Percentiles rank a stretch among this genome's conserved stretches.
These are phyloP conservation scores for Cantharis nigra DNA, from an alignment of 2,888 invertebrate genomes.

Conservation along the genomic window DNA sequence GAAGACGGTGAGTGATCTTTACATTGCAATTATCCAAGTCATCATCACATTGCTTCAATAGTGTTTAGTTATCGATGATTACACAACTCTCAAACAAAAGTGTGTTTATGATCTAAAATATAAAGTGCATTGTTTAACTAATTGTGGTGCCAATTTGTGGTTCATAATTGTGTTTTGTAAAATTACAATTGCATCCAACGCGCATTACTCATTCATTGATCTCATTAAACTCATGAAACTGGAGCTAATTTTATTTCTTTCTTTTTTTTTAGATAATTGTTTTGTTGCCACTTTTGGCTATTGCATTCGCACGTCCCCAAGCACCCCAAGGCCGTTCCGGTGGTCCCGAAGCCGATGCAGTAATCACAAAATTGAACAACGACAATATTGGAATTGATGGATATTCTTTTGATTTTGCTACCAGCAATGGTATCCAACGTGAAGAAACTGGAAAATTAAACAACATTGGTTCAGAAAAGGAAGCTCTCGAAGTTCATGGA, in stretches of 20 bases:
- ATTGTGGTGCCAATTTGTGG: not conserved
- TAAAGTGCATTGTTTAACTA: not conserved
- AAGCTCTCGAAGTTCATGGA: conserved; percentile 56
- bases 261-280: conserved; percentile 16
- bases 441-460: conserved; percentile 50
- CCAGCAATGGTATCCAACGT: conserved; percentile 52
- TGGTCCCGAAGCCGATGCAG: conserved; percentile 56
- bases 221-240: not conserved
- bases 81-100: not conserved
- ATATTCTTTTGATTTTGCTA: conserved; percentile 62
- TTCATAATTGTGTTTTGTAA: not conserved
- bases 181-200: not conserved
- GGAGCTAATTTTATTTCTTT: not conserved
- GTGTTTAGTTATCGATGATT: not conserved
- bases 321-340: conserved; percentile 1
- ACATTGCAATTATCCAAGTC: not conserved
- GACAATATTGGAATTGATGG: conserved; percentile 63
- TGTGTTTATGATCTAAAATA: not conserved
- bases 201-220: not conserved
- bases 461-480: conserved; percentile 55
- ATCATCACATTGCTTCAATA: conserved; percentile 1
- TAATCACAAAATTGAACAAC: conserved; percentile 63
- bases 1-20: conserved; percentile 38
- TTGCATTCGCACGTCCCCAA: conserved; percentile 35
- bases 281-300: conserved; percentile 25